Percentiles rank a stretch among this genome's conserved stretches.
phyloP scores from a whole-genome alignment of 2,113 vertebrate genomes.

The Fulica atra region DNA sequence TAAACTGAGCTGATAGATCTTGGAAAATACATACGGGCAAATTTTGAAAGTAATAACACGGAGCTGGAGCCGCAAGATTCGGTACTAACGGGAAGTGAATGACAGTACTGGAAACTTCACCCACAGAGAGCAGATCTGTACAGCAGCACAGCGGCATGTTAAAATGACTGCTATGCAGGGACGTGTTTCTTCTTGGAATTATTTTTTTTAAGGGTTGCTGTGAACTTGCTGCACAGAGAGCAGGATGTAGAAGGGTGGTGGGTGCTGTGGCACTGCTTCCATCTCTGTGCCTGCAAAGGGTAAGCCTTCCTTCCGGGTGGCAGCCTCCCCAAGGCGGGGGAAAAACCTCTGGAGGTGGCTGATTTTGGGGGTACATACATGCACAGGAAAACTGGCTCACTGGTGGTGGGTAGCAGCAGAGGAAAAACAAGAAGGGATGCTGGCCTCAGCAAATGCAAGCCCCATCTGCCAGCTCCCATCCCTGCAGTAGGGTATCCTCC shows the following conservation, averaged over 20 bases:
- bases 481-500: background rate
- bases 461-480: rapidly evolving
- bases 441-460: background rate
- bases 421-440: background rate
- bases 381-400: rapidly evolving
- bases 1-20: conserved; percentile 52
- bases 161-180: background rate
- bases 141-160: rapidly evolving
- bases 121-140: background rate
- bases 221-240: background rate
- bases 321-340: background rate
- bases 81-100: background rate
- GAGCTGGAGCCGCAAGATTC: background rate
- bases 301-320: background rate
- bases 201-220: background rate
- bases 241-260: background rate
- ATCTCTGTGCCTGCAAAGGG: rapidly evolving
- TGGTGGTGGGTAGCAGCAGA: background rate
- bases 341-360: background rate
- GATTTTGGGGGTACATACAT: background rate
- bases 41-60: background rate
- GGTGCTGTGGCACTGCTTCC: background rate
- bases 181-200: background rate
- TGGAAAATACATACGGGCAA: background rate
- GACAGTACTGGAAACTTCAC: background rate